A percentile compares a stretch with the other conserved stretches of the same genome.
These are phyloP conservation scores for Neosilurus hyrtlii DNA, from an alignment of 2,797 vertebrate genomes.

Conservation along the genomic window DNA sequence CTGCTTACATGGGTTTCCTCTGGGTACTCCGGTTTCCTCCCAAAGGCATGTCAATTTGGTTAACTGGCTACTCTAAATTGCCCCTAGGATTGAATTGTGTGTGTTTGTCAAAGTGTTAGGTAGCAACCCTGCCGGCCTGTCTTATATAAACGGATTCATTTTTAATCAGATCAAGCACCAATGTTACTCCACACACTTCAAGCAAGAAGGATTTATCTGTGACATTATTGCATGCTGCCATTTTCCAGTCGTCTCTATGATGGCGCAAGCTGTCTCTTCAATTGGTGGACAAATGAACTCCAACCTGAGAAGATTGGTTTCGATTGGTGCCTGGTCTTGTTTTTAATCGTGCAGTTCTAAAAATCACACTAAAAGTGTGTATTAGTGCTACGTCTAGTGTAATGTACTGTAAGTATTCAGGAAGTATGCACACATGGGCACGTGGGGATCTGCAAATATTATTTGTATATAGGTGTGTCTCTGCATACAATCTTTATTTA, in stretches of 20 bases:
- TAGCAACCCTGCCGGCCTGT: no score
- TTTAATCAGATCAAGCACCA: background rate
- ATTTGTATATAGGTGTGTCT: background rate
- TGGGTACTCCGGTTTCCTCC: no score
- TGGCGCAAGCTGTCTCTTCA: background rate
- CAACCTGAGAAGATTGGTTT: background rate
- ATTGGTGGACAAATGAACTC: background rate
- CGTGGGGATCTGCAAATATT: background rate
- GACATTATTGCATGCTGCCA: background rate
- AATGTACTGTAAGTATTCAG: background rate
- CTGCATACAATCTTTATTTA: background rate
- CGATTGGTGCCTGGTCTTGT: background rate
- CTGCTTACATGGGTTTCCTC: no score
- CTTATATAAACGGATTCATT: background rate
- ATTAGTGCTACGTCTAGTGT: background rate
- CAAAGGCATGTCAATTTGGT: no score
- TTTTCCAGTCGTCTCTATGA: background rate
- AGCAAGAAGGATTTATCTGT: background rate
- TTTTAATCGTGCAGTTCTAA: background rate
- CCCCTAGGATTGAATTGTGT: no score
- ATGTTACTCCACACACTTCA: background rate
- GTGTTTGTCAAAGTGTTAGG: no score
- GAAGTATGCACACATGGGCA: background rate
- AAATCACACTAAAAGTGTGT: background rate
- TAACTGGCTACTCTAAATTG: no score